Evolutionary conservation across 2,113 vertebrate genomes (phyloP), one percentile per base, ranked within the genome.

Genomic region (Machaerirhynchus nigripectus): DNA sequence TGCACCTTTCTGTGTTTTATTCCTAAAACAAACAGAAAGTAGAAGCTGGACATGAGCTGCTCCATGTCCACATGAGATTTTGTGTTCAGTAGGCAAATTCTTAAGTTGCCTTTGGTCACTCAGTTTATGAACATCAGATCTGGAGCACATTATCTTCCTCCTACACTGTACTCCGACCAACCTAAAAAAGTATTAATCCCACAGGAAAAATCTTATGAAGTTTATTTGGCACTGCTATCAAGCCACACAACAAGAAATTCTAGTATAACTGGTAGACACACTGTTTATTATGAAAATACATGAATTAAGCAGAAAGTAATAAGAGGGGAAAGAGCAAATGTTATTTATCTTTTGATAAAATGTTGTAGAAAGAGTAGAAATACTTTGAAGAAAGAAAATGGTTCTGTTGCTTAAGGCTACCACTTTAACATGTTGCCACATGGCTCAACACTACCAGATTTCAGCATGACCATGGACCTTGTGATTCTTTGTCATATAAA

Each of bases 391-490:
- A 76, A 94, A 84, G 7, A 23, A 63, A 84, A 56, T 42, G 2
- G 1, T 46, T 87, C 19, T 55, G 10, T 59, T 69, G 22, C 39
- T 76, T 68, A n/a, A 64, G 42, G 20, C 5, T 37, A 67, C 5
- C 9, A 61, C 39, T 71, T 75, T 61, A 71, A 47, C 10, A 19
- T 27, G 6, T 2, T 74, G 33, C 3, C 13, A 75, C 4, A 8
- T 42, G 31, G 10, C 10, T 15, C 23, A 70, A 55, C 3, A 20
- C 9, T 31, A 20, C 31, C 20, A 47, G 23, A 73, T 67, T 77
- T 49, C 52, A 71, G 2, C 0, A 0, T 71, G 52, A 57, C 8
- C 5, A 7, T 4, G 39, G 21, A 77, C 6, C 11, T 11, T 52
- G 27, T 37, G 57, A 87, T 67, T 67, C 23, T 87, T 24, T 65